These are phyloP conservation scores for Paramisgurnus dabryanus DNA, from an alignment of 2,113 vertebrate species.

Conservation along the genomic window DNA sequence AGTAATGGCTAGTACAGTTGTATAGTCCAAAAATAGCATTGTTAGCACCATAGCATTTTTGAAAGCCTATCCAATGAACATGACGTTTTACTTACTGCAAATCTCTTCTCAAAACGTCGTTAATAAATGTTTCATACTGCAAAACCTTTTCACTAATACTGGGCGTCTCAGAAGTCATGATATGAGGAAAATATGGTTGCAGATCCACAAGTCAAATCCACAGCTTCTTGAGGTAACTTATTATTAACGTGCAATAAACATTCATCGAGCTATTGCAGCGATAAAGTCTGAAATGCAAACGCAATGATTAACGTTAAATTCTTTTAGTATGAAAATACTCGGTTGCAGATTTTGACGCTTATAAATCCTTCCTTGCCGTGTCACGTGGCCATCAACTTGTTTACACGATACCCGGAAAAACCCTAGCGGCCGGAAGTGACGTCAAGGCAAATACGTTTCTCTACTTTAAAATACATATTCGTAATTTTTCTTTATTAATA, in stretches of 20 bases:
- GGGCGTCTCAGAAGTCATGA: conserved; percentile 53
- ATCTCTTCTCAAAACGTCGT: conserved; percentile 81
- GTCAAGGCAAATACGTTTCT: not conserved
- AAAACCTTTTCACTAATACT: conserved; percentile 75
- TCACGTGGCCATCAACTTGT: conserved; percentile 23
- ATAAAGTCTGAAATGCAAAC: not conserved
- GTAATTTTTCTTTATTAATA: not conserved
- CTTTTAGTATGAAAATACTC: not conserved
- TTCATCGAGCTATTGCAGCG: not conserved
- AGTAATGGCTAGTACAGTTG: no score
- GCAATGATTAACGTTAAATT: not conserved
- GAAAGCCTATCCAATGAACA: not conserved
- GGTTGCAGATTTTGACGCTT: not conserved
- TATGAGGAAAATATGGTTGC: not conserved
- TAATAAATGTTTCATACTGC: conserved; percentile 84
- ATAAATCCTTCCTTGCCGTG: not conserved
- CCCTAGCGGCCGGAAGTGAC: conserved; percentile 20
- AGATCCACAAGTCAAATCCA: not conserved
- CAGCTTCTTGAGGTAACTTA: not conserved
- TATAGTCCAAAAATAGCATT: no score
- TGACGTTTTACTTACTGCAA: conserved; percentile 76
- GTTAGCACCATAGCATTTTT: not conserved
- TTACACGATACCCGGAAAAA: conserved; percentile 40
- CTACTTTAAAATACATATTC: not conserved
- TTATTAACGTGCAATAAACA: not conserved